Conservation (phyloP, 2,113 vertebrate species). For the Diglossa brunneiventris region DNA sequence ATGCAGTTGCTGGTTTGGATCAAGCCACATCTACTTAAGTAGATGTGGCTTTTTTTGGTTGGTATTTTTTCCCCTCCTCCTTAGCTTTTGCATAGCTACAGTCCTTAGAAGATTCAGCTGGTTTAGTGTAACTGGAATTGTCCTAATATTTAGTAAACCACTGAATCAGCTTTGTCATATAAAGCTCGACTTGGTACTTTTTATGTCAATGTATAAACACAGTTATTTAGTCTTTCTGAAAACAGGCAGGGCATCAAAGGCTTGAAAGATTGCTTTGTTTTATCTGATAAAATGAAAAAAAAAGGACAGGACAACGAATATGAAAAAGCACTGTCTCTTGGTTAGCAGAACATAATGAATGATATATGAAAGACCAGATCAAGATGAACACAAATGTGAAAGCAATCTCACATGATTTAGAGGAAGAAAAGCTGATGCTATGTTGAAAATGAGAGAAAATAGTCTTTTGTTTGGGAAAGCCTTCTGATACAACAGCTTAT, state of each 20-base stretch:
- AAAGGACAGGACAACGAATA: neutral
- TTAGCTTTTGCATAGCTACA: neutral
- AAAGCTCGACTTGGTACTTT: neutral
- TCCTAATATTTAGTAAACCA: conserved; percentile 12
- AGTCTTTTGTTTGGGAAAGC: neutral
- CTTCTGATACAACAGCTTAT: neutral
- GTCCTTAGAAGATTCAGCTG: neutral
- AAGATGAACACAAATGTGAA: neutral
- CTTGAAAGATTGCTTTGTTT: neutral
- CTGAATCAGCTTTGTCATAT: neutral
- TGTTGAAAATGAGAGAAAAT: conserved; percentile 1
- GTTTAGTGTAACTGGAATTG: neutral
- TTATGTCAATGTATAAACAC: neutral
- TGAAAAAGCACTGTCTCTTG: neutral
- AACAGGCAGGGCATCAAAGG: neutral
- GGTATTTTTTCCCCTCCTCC: too few relatives aligned
- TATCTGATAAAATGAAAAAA: neutral
- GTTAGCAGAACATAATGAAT: neutral
- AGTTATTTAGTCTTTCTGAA: conserved; percentile 1
- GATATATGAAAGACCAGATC: neutral
- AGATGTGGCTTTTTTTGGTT: neutral
- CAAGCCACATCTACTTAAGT: neutral
- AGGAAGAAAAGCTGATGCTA: neutral
- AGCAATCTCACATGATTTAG: neutral
- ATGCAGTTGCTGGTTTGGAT: neutral